Evolutionary conservation across 35 echinoderm and acorn worm species (phyloP).

Genomic region (Diadema setosum): DNA sequence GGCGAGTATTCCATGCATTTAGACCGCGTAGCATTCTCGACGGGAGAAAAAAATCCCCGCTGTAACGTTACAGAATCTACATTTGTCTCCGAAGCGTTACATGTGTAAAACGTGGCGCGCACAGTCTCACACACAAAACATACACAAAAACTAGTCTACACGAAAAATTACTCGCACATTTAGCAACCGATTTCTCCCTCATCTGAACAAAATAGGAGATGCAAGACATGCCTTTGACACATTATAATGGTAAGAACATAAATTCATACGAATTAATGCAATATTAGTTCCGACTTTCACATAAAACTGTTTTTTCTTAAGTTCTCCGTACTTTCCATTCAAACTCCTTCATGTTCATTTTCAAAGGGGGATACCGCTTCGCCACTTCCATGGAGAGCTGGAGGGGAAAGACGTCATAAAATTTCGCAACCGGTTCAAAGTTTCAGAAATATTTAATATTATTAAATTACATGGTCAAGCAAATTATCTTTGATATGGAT

Average conservation of each 20-base stretch:
- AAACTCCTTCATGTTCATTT: slow-evolving; percentile 20
- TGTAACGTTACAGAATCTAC: no score
- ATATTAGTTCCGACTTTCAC: no score
- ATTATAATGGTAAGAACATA: no score
- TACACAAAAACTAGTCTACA: neutral
- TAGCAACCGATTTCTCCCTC: neutral
- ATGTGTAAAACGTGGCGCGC: neutral
- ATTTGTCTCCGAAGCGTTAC: neutral
- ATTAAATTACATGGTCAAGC: no score
- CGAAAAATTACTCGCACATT: neutral
- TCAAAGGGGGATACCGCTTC: slow-evolving; percentile 7
- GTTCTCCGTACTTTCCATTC: slow-evolving; percentile 16
- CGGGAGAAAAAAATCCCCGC: neutral
- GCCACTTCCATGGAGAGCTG: slow-evolving; percentile 23
- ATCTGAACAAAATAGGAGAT: neutral
- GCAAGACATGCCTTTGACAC: no score
- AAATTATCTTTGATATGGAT: no score
- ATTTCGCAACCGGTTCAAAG: no score
- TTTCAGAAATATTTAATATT: no score
- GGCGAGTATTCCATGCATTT: neutral
- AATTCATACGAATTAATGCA: no score
- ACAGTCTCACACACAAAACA: neutral
- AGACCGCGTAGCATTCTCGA: neutral
- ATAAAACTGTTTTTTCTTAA: neutral
- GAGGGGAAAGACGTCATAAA: slow-evolving; percentile 9